Evolutionary conservation across 2,797 vertebrate genomes (phyloP).

Genomic region (Aselliscus stoliczkanus): DNA sequence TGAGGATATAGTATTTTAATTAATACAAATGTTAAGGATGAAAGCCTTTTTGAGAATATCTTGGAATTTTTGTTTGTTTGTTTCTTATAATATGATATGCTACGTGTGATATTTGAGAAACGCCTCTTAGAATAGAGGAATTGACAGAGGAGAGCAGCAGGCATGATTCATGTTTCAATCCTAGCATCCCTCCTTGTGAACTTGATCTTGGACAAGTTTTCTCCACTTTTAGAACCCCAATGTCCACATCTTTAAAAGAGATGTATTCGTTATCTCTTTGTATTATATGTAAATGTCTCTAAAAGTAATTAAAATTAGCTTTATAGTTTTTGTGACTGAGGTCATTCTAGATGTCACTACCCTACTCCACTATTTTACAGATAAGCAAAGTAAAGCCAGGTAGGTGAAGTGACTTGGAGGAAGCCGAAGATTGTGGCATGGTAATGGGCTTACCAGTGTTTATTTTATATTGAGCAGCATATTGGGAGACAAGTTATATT

Average conservation of each 20-base stretch:
- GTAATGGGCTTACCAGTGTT: not conserved
- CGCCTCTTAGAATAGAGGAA: not conserved
- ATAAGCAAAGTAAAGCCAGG: not conserved
- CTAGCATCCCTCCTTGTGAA: not conserved
- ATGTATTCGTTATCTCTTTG: not conserved
- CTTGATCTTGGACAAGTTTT: not conserved
- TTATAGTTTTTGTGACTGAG: not conserved
- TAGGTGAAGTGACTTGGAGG: not conserved
- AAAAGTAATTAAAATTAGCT: not conserved
- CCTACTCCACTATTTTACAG: not conserved
- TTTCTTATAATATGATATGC: not conserved
- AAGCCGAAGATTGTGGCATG: not conserved
- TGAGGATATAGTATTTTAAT: not conserved
- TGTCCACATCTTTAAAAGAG: slow-evolving; percentile 7
- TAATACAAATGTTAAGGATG: not conserved
- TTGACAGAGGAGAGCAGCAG: not conserved
- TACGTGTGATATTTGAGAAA: slow-evolving; percentile 3
- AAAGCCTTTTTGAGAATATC: not conserved
- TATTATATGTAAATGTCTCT: not conserved
- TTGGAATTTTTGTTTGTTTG: not conserved
- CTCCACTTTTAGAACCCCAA: not conserved
- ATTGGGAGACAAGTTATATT: not conserved
- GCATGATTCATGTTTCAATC: not conserved
- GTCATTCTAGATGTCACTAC: not conserved
- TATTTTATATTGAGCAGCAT: not conserved